Base-by-base conservation (phyloP, 37 sponge, comb jelly and placozoan genomes). In the Chondrilla cf. caribensis region DNA sequence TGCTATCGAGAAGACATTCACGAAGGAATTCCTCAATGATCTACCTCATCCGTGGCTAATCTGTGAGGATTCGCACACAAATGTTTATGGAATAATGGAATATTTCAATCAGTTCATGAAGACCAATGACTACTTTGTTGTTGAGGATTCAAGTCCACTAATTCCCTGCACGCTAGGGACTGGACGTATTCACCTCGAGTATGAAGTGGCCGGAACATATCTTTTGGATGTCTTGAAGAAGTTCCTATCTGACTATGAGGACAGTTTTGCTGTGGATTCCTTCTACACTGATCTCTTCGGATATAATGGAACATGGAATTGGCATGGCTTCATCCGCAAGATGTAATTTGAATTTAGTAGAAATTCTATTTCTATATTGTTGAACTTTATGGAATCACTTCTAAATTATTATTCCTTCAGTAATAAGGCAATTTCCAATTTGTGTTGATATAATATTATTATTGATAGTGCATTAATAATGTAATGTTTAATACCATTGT, bases 1-100 rank as follows among this genome's bases (percentile, higher is more conserved):
- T 29, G 40, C 58, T 2, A 83, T 92, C 38, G 92, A 85, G 24
- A 26, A 92, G 17, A 58, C 77, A 17, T 85, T 92, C 29, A 35
- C 86, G 18, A 18, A 64, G 3, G 66, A 78, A 1, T 70, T 88
- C 37, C 55, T 92, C 0, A 7, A 64, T 6, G 18, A 28, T 8
- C 70, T 85, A 14, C 81, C 86, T 37, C 92, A 75, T 18, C 92
- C 92, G 0, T 73, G 54, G 80, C 29, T 92, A n/a, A 32, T 92
- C 1, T 67, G 85, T 42, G 92, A 92, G 32, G 92, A 92, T 83
- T 43, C 80, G 17, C 92, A 92, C 44, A 37, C 19, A 37, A 92
- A 92, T 58, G 21, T 21, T 15, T 3, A 37, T 42, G 78, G 78
- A 15, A 38, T 85, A 4, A 11, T 92, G 65, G 55, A 85, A 21